Evolutionary conservation across 2,888 invertebrate genomes (phyloP).

Genomic region (Rhyacophila evoluta): DNA sequence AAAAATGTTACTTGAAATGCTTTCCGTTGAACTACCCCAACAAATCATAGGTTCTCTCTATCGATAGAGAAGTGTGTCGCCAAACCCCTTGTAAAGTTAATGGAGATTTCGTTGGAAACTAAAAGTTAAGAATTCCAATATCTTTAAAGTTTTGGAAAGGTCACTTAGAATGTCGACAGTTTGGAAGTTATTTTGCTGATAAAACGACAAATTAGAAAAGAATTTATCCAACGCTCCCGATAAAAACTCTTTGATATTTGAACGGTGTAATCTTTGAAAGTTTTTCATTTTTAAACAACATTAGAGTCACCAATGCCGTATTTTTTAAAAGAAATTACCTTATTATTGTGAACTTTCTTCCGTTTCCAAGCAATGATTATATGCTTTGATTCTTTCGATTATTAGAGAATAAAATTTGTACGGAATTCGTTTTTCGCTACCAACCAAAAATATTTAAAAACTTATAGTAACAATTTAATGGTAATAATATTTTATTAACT

Average conservation of each 20-base stretch:
- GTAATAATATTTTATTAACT: no score
- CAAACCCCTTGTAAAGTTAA: conserved; percentile 33
- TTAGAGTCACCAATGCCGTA: not conserved
- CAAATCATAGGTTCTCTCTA: conserved; percentile 5
- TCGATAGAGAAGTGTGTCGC: conserved; percentile 14
- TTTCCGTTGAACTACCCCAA: conserved; percentile 1
- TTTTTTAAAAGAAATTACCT: not conserved
- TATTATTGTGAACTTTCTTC: not conserved
- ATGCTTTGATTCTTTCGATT: no score
- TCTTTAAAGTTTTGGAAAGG: conserved; percentile 38
- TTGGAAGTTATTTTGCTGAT: conserved; percentile 3
- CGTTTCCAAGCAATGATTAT: no score
- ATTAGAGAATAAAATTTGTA: no score
- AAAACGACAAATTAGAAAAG: conserved; percentile 1
- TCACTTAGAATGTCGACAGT: conserved; percentile 22
- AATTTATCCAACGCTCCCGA: conserved; percentile 1
- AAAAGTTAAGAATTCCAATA: conserved; percentile 48
- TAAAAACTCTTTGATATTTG: conserved; percentile 10
- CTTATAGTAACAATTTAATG: no score
- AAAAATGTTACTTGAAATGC: no score
- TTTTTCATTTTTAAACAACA: not conserved
- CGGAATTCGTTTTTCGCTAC: no score
- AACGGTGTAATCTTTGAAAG: not conserved
- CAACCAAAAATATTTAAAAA: no score
- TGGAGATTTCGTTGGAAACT: conserved; percentile 38